Conservation (phyloP, 23 tunicate genomes). For the Trididemnum miniatum region DNA sequence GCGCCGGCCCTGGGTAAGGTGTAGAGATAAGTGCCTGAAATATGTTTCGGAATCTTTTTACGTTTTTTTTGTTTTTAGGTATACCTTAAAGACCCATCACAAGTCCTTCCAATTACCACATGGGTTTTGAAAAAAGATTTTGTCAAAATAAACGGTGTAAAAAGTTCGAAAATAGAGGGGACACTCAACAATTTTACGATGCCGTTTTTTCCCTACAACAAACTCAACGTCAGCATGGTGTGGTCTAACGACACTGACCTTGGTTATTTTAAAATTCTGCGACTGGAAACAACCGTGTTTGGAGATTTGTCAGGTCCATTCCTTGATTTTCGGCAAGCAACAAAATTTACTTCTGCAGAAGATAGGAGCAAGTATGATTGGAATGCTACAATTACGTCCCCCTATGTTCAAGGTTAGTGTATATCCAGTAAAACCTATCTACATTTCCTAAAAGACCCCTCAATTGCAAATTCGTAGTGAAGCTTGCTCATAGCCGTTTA, state of each 20-base stretch:
- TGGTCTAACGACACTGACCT: constrained; percentile 6
- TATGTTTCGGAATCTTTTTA: too few species aligned
- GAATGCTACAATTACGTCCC: constrained; percentile 21
- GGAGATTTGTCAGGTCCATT: constrained; percentile 8
- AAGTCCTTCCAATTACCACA: neutral
- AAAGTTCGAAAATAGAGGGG: neutral
- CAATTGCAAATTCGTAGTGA: too few species aligned
- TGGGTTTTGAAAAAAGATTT: neutral
- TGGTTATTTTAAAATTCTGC: constrained; percentile 3
- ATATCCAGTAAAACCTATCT: too few species aligned
- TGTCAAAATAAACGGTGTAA: neutral
- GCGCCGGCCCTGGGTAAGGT: too few species aligned
- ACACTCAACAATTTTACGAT: too few species aligned
- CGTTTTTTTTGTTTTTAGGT: too few species aligned
- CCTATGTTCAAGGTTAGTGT: constrained; percentile 17
- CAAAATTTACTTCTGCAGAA: neutral
- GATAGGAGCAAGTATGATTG: constrained; percentile 14
- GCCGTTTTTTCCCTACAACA: neutral
- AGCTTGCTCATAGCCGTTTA: too few species aligned
- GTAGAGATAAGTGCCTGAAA: too few species aligned
- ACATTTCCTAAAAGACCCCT: too few species aligned
- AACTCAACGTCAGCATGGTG: neutral
- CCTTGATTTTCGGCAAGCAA: constrained; percentile 22
- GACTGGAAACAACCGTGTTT: neutral
- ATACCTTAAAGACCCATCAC: too few species aligned